Conservation (phyloP, 2,113 vertebrate genomes). For the Nothocercus julius region DNA sequence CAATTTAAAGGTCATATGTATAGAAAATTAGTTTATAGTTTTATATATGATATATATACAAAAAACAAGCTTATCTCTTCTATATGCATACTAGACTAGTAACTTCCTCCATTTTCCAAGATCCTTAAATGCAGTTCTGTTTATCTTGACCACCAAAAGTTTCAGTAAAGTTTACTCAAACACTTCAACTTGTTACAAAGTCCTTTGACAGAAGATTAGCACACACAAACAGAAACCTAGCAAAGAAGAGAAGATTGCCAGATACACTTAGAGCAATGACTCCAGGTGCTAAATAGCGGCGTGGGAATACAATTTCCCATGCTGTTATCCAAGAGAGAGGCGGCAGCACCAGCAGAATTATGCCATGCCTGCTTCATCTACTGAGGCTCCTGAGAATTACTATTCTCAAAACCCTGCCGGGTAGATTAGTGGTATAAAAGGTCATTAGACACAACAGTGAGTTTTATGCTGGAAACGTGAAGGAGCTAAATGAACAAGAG, state of each 20-base stretch:
- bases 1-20: not conserved
- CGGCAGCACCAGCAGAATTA: not conserved
- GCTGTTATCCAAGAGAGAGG: not conserved
- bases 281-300: not conserved
- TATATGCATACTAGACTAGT: not conserved
- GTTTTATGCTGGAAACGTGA: not conserved
- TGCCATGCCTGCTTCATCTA: not conserved
- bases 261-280: not conserved
- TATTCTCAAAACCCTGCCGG: not conserved
- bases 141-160: not conserved
- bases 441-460: not conserved
- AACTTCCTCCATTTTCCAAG: not conserved
- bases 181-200: not conserved
- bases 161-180: not conserved
- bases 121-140: not conserved
- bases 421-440: not conserved
- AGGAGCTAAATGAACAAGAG: not conserved
- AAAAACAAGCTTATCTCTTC: no score
- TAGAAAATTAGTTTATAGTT: not conserved
- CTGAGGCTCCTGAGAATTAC: not conserved
- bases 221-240: not conserved
- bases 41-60: no score
- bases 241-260: not conserved
- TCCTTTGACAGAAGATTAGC: not conserved
- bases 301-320: conserved; percentile 10